These are phyloP conservation scores for Phyllostomus discolor DNA, from an alignment of 2,113 vertebrate species.

Conservation along the genomic window DNA sequence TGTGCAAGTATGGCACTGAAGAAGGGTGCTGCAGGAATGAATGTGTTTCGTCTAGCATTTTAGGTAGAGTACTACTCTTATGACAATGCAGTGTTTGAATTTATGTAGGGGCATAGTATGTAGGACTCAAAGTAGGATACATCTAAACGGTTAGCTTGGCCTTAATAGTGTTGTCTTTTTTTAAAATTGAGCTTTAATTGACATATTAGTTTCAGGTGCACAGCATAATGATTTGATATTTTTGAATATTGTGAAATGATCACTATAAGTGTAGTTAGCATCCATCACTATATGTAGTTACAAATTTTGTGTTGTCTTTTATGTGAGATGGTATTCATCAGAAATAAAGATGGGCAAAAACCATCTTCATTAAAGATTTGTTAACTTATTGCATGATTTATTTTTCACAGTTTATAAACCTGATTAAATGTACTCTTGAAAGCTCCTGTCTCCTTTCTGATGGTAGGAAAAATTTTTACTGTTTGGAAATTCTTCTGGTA, in stretches of 20 bases:
- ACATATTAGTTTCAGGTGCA: not conserved
- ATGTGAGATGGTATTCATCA: not conserved
- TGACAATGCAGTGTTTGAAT: not conserved
- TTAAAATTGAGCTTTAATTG: not conserved
- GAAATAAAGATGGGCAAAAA: conserved; percentile 13
- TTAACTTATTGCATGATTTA: not conserved
- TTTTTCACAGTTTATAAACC: conserved; percentile 7
- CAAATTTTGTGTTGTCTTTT: not conserved
- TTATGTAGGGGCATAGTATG: not conserved
- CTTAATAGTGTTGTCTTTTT: not conserved
- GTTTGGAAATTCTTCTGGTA: not conserved
- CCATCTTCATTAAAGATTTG: not conserved
- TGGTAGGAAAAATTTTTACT: not conserved
- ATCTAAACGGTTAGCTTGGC: not conserved
- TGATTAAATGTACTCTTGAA: conserved; percentile 2
- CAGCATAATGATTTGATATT: not conserved
- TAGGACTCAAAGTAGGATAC: not conserved
- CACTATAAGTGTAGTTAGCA: not conserved
- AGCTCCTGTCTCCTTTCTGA: not conserved
- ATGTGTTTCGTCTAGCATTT: not conserved
- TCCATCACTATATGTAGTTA: not conserved
- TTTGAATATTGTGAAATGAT: not conserved
- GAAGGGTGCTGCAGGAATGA: not conserved
- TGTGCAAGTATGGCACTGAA: not conserved
- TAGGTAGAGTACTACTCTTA: not conserved